Percentiles rank a stretch among this genome's conserved stretches.
Conservation (phyloP, 2,888 invertebrate species). For the Drosophila ezoana region DNA sequence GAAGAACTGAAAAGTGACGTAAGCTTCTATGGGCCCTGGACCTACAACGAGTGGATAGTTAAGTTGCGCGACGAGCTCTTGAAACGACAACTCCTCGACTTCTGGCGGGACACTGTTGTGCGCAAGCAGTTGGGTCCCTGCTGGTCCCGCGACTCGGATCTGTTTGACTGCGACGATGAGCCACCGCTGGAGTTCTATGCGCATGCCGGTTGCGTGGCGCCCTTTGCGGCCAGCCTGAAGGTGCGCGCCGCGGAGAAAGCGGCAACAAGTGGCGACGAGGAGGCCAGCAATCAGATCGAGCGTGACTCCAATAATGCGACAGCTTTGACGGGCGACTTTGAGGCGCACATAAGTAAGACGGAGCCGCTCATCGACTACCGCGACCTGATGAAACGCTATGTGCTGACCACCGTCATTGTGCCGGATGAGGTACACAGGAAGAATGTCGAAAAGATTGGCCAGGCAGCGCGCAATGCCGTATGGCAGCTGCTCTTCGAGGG, state of each 20-base stretch:
- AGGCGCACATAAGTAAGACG: conserved; percentile 47
- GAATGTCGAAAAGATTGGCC: conserved; percentile 60
- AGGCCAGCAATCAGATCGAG: background rate
- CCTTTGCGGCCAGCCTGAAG: conserved; percentile 65
- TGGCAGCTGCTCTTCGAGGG: conserved; percentile 72
- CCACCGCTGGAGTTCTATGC: conserved; percentile 76
- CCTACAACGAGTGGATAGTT: conserved; percentile 80
- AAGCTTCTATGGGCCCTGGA: conserved; percentile 73
- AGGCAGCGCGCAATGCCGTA: conserved; percentile 49
- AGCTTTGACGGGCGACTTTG: conserved; percentile 55
- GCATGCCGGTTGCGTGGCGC: conserved; percentile 67
- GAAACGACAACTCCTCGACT: conserved; percentile 58
- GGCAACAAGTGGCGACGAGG: conserved; percentile 15
- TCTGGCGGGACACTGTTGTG: conserved; percentile 75
- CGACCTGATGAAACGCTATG: conserved; percentile 65
- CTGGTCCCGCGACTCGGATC: conserved; percentile 75
- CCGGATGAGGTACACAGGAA: conserved; percentile 58
- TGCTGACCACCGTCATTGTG: conserved; percentile 49
- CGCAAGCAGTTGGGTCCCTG: conserved; percentile 72
- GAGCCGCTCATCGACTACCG: conserved; percentile 63
- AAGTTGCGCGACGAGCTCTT: conserved; percentile 70
- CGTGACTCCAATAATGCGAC: conserved; percentile 35
- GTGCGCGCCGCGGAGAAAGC: conserved; percentile 35
- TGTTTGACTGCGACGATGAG: conserved; percentile 74
- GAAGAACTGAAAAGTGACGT: conserved; percentile 84